Evolutionary conservation across 2,797 vertebrate species (phyloP), one percentile per base, ranked within the genome.

Genomic region (Betta splendens): DNA sequence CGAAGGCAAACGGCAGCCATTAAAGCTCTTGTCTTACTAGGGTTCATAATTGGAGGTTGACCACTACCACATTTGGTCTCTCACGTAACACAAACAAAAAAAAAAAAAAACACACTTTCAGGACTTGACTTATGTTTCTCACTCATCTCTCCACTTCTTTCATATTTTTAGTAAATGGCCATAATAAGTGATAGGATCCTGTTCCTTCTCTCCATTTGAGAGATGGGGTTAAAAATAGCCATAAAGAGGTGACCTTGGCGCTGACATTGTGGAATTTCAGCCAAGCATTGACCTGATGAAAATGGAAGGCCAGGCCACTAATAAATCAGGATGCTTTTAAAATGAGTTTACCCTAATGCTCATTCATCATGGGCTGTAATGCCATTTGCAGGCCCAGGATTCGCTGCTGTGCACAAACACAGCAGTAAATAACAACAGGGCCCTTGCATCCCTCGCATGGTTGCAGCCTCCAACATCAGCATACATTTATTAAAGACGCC

Each of bases 271-370:
- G 92, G 71, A 93, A 94, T 95, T 98, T 96, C 94, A 96, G 93
- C 94, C 95, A 95, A 94, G 95, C 94, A 93, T 87, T 97, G 95
- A 98, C 95, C 97, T 97, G 95, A 96, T 98, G 94, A 94, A 97
- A 98, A 98, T 96, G 92, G 96, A 98, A 95, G 95, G 95, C 94
- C 93, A 83, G 90, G 71, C 75, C 51, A 86, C 94, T 96, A 96
- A 98, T 99, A 99, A 99, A 99, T 99, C 97, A 98, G 94, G 92
- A 93, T 94, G 94, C 94, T 97, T 98, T 98, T 98, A 98, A 99
- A 99, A 99, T 98, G 98, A 99, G 96, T 97, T 92, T 98, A 97
- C 94, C 95, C 96, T 97, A 98, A 98, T 96, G 94, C 95, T 95
- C 96, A 96, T 99, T 99, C 94, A 99, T 99, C 98, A 99, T 93